Conservation (phyloP, 2,888 invertebrate genomes). For the Cosmorhoe ocellata region DNA sequence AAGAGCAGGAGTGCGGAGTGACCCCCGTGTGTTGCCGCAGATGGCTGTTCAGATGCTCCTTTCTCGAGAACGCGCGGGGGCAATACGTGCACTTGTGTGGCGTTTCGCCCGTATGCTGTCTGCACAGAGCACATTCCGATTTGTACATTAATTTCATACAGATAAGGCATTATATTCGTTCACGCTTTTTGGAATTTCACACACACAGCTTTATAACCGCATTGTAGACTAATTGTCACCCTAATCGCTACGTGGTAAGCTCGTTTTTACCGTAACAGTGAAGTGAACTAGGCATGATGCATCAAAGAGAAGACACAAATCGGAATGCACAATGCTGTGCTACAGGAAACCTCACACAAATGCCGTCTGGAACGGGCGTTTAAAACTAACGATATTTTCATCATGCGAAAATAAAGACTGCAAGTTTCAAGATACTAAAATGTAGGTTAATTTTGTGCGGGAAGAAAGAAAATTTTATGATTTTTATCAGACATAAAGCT, state of each 20-base stretch:
- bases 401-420: slow-evolving; percentile 16
- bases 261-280: slow-evolving; percentile 8
- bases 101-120: slow-evolving; percentile 91
- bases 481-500: slow-evolving; percentile 1
- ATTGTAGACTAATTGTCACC: neutral
- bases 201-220: slow-evolving; percentile 5
- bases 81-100: slow-evolving; percentile 88
- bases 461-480: neutral
- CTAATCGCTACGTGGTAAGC: slow-evolving; percentile 16
- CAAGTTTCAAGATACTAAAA: neutral
- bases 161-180: slow-evolving; percentile 14
- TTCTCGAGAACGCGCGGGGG: slow-evolving; percentile 85
- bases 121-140: slow-evolving; percentile 79
- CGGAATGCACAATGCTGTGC: slow-evolving; percentile 81
- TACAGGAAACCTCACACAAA: slow-evolving; percentile 73
- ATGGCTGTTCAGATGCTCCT: slow-evolving; percentile 94
- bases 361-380: slow-evolving; percentile 44
- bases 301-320: slow-evolving; percentile 48
- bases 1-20: slow-evolving; percentile 87
- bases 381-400: slow-evolving; percentile 7
- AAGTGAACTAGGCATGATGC: slow-evolving; percentile 16
- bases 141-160: slow-evolving; percentile 41
- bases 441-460: slow-evolving; percentile 5
- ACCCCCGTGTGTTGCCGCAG: slow-evolving; percentile 88
- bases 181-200: neutral